phyloP scores from a whole-genome alignment of 2,888 invertebrate species.

The Empis stercorea region DNA sequence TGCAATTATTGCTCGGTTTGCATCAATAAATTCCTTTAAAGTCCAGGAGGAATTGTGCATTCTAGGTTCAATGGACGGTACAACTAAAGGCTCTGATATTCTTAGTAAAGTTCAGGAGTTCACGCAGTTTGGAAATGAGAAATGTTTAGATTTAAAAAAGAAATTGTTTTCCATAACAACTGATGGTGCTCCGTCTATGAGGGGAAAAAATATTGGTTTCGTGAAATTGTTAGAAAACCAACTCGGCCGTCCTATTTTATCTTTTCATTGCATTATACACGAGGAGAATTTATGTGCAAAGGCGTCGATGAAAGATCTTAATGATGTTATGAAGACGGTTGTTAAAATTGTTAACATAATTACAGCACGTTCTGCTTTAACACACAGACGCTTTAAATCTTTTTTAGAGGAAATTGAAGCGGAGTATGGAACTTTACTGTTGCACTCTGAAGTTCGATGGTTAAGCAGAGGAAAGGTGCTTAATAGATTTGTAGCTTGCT shows the following conservation, averaged over 20 bases:
- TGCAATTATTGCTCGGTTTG: neutral
- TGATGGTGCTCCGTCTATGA: neutral
- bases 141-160: neutral
- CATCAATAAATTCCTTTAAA: neutral
- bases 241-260: neutral
- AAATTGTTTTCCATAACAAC: neutral
- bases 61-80: neutral
- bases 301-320: neutral
- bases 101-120: neutral
- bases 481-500: neutral
- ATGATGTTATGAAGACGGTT: neutral
- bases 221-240: neutral
- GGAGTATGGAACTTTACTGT: neutral
- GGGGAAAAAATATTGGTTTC: neutral
- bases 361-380: neutral
- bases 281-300: constrained; percentile 1
- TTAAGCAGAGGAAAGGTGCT: neutral
- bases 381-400: neutral
- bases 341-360: constrained; percentile 1
- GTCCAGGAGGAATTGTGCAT: neutral
- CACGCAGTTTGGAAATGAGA: neutral
- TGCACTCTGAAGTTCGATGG: neutral
- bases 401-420: neutral
- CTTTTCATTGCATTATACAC: constrained; percentile 1
- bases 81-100: neutral